Evolutionary conservation across 2,888 invertebrate genomes (phyloP), one percentile per base, ranked within the genome.

Genomic region (Eremobia ochroleuca): DNA sequence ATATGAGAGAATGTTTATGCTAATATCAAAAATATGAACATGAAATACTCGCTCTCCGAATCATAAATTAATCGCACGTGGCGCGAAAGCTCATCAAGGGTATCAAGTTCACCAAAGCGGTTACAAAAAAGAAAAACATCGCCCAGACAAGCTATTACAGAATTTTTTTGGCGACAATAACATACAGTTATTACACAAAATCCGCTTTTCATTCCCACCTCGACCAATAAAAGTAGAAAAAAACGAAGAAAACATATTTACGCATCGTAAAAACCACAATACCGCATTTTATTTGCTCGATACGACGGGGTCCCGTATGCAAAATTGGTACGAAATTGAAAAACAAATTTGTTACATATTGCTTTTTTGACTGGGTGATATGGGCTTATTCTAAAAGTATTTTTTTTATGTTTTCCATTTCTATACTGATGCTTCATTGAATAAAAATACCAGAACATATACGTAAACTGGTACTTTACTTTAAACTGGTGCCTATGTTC

Each of bases 271-370:
- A 96, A 95, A 94, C 95, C 95, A 94, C 96, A 95, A 95, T 95
- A 92, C 90, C 87, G 88, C 86, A 91, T 94, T 96, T 96, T 95
- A 96, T 96, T 96, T 94, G 93, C 88, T 91, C 91, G 87, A 89
- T 91, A 83, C 91, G 94, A 18, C 91, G 93, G 92, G 92, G 92
- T 91, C 87, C 93, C 91, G 95, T 96, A 97, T 96, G 96, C 96
- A 97, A 97, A 97, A 96, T 97, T 96, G 97, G 96, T 94, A 93
- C 93, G 96, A 95, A 97, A 97, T 97, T 97, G 97, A 97, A 97
- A 97, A 96, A 96, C 96, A 96, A 97, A 97, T 97, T 96, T 94
- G 96, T 96, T 96, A 95, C 96, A 96, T 97, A 97, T 97, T 97
- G 97, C 96, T 95, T 96, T 96, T 96, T 88, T 93, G 88, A 89